phyloP scores from a whole-genome alignment of 2,797 vertebrate species.

The Argentina silus region DNA sequence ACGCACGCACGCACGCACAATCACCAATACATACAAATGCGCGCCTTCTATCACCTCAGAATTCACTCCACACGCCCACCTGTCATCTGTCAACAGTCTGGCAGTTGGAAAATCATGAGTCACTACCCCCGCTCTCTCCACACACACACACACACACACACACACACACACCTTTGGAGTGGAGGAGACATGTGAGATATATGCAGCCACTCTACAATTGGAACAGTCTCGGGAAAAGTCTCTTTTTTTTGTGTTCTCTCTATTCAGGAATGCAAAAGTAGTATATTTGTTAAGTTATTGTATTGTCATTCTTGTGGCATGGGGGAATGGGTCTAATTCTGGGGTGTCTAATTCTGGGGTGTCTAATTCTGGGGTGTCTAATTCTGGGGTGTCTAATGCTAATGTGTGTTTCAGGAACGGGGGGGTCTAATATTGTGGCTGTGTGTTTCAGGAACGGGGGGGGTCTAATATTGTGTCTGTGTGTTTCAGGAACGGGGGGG shows the following conservation, averaged over 20 bases:
- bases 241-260: too few relatives aligned
- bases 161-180: too few relatives aligned
- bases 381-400: neutral
- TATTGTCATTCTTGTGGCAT: too few relatives aligned
- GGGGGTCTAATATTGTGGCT: neutral
- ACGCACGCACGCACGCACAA: neutral
- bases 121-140: neutral
- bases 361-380: too few relatives aligned
- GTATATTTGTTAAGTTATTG: too few relatives aligned
- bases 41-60: neutral
- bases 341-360: too few relatives aligned
- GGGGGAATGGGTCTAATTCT: too few relatives aligned
- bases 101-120: neutral
- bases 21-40: neutral
- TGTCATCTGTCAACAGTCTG: neutral
- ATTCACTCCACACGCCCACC: neutral
- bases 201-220: too few relatives aligned
- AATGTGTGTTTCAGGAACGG: constrained; percentile 4
- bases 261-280: too few relatives aligned
- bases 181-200: too few relatives aligned
- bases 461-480: constrained; percentile 72
- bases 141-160: too few relatives aligned
- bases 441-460: constrained; percentile 86
- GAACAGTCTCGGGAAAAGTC: too few relatives aligned
- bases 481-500: constrained; percentile 88